Percentiles rank a stretch among this genome's conserved stretches.
Evolutionary conservation across 2,113 vertebrate genomes (phyloP).

Genomic region (Orthonyx spaldingii): DNA sequence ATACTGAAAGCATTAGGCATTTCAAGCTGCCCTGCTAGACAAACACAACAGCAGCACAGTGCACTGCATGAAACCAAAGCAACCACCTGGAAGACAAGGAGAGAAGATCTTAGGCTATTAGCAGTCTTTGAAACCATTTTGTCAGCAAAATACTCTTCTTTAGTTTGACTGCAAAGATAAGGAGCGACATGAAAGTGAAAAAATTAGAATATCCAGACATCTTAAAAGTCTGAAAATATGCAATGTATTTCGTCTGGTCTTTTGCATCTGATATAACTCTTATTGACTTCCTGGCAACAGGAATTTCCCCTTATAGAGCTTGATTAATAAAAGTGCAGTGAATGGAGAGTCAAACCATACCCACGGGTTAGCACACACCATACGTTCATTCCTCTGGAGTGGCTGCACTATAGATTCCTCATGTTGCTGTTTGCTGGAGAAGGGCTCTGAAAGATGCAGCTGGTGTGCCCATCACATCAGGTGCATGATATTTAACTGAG

Average conservation of each 20-base stretch:
- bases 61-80: neutral
- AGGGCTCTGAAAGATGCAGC: neutral
- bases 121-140: conserved; percentile 39
- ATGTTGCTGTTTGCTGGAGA: neutral
- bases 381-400: neutral
- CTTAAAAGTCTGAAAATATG: neutral
- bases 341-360: neutral
- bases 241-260: neutral
- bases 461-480: neutral
- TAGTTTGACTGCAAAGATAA: conserved; percentile 35
- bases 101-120: neutral
- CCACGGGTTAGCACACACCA: neutral
- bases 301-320: neutral
- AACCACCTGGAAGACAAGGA: conserved; percentile 42
- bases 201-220: conserved; percentile 30
- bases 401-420: neutral
- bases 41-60: conserved; percentile 4
- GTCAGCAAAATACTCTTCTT: conserved; percentile 55
- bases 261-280: neutral
- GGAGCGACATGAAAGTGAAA: conserved; percentile 41
- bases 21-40: neutral
- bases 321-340: neutral
- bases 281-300: neutral
- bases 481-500: neutral
- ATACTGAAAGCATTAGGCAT: conserved; percentile 3